Percentiles rank a stretch among this genome's conserved stretches.
These are phyloP conservation scores for Ascidia mentula DNA, from an alignment of 23 tunicate species.

Conservation along the genomic window DNA sequence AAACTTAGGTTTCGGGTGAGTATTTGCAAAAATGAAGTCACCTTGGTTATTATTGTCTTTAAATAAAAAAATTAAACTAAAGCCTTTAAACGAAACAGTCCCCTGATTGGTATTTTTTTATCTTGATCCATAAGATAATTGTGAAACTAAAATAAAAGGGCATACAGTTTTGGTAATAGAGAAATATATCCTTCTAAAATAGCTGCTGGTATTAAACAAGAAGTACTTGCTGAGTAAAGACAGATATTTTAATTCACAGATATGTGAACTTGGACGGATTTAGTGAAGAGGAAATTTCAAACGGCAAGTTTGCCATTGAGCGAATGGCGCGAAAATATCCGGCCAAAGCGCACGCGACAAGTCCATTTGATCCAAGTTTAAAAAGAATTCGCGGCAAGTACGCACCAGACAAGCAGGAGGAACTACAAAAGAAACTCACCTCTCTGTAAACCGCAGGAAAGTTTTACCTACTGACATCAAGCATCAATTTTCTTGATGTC, in stretches of 20 bases:
- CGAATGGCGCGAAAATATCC: constrained; percentile 64
- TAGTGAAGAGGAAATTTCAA: constrained; percentile 18
- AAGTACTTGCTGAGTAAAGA: too few relatives aligned
- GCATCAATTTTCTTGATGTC: too few relatives aligned
- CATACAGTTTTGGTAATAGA: too few relatives aligned
- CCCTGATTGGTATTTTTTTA: too few relatives aligned
- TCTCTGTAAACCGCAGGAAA: background rate
- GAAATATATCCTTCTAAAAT: too few relatives aligned
- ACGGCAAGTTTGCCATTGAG: constrained; percentile 63
- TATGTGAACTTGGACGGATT: constrained; percentile 32
- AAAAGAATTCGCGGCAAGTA: constrained; percentile 59
- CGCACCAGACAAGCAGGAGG: constrained; percentile 23
- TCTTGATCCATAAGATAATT: too few relatives aligned
- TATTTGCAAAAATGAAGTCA: too few relatives aligned
- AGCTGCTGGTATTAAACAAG: too few relatives aligned
- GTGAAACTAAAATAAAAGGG: too few relatives aligned
- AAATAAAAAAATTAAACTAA: background rate
- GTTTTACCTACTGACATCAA: background rate
- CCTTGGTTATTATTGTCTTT: too few relatives aligned
- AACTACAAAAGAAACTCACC: background rate
- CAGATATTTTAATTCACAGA: too few relatives aligned
- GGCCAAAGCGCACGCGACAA: constrained; percentile 37
- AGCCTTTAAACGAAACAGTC: too few relatives aligned
- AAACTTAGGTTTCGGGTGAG: constrained; percentile 69
- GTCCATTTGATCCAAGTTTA: constrained; percentile 70